Conservation (phyloP, 2,113 vertebrate species). For the Australoheros scitulus region DNA sequence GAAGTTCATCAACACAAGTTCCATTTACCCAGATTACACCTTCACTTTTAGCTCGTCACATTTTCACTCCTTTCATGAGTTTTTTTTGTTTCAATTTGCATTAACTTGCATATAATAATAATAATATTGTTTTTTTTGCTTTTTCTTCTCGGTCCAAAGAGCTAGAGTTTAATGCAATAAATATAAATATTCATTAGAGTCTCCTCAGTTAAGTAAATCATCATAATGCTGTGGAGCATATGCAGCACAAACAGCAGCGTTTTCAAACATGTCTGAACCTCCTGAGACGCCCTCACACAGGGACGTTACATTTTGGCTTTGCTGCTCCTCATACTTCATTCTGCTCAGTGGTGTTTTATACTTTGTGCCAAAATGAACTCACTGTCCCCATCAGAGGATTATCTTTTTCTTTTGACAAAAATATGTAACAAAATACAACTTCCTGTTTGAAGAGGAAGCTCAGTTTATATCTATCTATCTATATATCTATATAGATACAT, state of each 20-base stretch:
- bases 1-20: background rate
- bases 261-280: background rate
- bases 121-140: background rate
- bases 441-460: no score
- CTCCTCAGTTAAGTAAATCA: background rate
- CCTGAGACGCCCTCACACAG: no score
- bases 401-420: no score
- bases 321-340: no score
- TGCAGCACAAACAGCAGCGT: no score
- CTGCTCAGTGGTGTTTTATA: no score
- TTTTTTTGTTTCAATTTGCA: background rate
- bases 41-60: background rate
- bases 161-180: fast-evolving
- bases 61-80: background rate
- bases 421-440: no score
- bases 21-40: background rate
- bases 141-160: background rate
- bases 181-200: background rate
- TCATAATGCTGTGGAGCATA: background rate
- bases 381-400: no score
- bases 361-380: no score
- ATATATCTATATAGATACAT: no score
- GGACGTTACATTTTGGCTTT: no score
- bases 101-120: background rate
- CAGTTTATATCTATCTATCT: no score